phyloP scores from a whole-genome alignment of 2,888 invertebrate species.

The Molanna angustata region DNA sequence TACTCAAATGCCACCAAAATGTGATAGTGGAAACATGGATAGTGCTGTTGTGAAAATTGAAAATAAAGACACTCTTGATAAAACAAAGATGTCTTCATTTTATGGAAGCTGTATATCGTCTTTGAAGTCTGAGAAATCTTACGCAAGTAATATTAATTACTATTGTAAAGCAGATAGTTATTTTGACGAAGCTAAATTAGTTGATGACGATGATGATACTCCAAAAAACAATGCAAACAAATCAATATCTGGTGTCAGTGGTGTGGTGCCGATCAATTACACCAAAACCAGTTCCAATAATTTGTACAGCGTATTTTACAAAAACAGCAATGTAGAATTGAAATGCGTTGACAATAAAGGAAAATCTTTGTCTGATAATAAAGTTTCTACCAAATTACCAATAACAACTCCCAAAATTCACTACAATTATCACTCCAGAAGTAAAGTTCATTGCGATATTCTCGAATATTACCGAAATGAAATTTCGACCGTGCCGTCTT shows the following conservation, averaged over 20 bases:
- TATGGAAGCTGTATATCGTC: constrained; percentile 16
- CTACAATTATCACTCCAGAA: constrained; percentile 21
- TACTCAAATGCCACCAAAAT: too few species aligned
- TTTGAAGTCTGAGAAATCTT: constrained; percentile 3
- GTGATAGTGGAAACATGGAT: too few species aligned
- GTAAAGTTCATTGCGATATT: neutral
- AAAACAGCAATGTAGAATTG: neutral
- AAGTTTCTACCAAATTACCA: too few species aligned
- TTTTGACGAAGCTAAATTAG: neutral
- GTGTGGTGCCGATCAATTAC: constrained; percentile 23
- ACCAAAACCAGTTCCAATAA: constrained; percentile 16
- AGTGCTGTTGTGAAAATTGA: too few species aligned
- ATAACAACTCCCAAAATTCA: too few species aligned
- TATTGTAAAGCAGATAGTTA: too few species aligned
- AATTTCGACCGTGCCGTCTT: constrained; percentile 16
- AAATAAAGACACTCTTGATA: too few species aligned
- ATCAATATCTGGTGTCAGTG: constrained; percentile 3
- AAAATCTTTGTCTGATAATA: too few species aligned
- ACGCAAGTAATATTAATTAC: too few species aligned
- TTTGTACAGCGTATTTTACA: neutral
- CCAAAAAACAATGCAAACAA: constrained; percentile 2
- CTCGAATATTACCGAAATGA: constrained; percentile 8
- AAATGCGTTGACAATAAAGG: neutral
- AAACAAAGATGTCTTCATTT: too few species aligned
- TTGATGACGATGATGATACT: neutral